Base-by-base conservation (phyloP, 2,888 invertebrate genomes). In the Marasmarcha lunaedactyla region DNA sequence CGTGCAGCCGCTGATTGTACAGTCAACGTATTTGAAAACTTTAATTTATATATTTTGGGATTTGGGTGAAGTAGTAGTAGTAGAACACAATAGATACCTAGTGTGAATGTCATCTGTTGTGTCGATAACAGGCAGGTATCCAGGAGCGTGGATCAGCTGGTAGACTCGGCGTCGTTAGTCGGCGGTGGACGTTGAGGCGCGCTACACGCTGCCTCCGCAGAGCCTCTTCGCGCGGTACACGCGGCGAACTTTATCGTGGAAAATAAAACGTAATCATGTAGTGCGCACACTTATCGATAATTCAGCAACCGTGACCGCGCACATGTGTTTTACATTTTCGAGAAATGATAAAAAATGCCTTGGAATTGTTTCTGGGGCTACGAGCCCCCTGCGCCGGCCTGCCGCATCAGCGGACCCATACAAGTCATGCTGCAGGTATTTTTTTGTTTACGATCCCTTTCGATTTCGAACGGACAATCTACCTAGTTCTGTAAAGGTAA, bases 331-430 rank as follows among this genome's bases (percentile, higher is more conserved):
- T 20, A 20, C 3, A 5, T 20, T 20, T 20, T 20, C 7, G 7
- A 20, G 20, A 3, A 20, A 20, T 20, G 20, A 20, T 20, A 20
- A 20, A 34, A 57, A 58, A 81, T 83, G 81, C 78, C 81, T 62
- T 83, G 81, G 81, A 83, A 73, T 55, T 83, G 81, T 55, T 53
- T 83, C 35, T 83, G 81, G 81, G 81, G 81, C 48, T 83, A 81
- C 49, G 63, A 81, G 46, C 59, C 74, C 49, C 79, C 79, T 36
- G 62, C 73, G 42, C 76, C 81, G 11, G 52, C 65, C 37, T 81
- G 81, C 63, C 62, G 71, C 55, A 73, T 83, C 48, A 78, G 73
- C 56, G 72, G 66, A 45, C 81, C 81, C 35, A 60, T 83, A 45
- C 63, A 76, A 48, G 54, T 78, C 25, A 58, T 67, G 43, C 50